Evolutionary conservation across 1,140 invertebrate genomes (phyloP).

Genomic region (Trichomalopsis sarcophagae): DNA sequence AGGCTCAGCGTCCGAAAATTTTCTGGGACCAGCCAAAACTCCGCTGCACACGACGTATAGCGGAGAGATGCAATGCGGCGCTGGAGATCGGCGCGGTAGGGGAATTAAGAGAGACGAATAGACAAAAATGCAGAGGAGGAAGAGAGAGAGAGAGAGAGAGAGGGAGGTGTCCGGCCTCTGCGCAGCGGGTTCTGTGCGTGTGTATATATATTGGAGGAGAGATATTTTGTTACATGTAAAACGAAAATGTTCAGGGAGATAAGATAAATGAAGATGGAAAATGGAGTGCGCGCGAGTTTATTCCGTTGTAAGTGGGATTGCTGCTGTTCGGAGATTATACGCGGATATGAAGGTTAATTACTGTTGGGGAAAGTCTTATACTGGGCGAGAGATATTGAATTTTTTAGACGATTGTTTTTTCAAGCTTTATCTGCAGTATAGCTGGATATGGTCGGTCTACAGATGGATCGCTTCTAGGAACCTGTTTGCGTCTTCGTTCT

Average conservation of each 20-base stretch:
- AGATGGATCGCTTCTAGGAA: no score
- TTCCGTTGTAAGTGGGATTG: neutral
- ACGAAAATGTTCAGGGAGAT: neutral
- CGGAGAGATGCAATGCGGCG: conserved; percentile 35
- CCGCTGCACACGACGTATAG: neutral
- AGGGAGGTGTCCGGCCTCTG: conserved; percentile 15
- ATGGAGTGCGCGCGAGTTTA: conserved; percentile 6
- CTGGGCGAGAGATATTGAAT: neutral
- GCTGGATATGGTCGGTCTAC: no score
- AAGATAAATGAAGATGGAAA: conserved; percentile 27
- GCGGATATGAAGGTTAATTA: neutral
- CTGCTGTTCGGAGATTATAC: neutral
- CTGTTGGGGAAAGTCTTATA: neutral
- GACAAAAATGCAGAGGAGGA: conserved; percentile 30
- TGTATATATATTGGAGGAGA: neutral
- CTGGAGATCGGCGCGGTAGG: conserved; percentile 11
- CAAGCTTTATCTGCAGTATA: neutral
- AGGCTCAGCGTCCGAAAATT: conserved; percentile 16
- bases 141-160: neutral
- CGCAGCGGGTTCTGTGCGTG: neutral
- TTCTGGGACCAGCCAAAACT: neutral
- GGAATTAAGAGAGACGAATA: conserved; percentile 43
- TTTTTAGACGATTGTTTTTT: neutral
- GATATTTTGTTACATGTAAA: neutral
- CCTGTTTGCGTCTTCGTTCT: no score